Conservation (phyloP, 1,140 invertebrate genomes). For the Octopus bimaculoides region DNA sequence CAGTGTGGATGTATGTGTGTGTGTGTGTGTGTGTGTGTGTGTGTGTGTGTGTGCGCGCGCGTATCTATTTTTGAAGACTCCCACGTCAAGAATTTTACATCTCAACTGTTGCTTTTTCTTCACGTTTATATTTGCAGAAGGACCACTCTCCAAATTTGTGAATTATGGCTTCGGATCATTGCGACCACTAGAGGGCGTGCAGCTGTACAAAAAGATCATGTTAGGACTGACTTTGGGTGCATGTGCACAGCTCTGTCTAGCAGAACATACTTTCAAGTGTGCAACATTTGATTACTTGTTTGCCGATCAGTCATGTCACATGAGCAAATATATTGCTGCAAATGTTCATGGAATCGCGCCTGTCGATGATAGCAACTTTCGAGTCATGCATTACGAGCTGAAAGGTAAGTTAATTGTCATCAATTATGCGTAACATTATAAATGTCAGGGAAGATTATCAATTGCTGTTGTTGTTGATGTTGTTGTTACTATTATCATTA, state of each 20-base stretch:
- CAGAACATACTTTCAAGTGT: constrained; percentile 46
- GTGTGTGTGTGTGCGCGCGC: too few species aligned
- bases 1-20: too few species aligned
- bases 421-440: background rate
- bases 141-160: constrained; percentile 47
- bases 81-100: too few species aligned
- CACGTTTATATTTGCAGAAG: constrained; percentile 40
- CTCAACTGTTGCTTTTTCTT: too few species aligned
- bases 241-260: constrained; percentile 50
- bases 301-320: constrained; percentile 41
- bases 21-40: too few species aligned
- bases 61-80: too few species aligned
- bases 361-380: constrained; percentile 30
- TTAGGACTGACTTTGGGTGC: constrained; percentile 45
- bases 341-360: constrained; percentile 45
- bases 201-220: constrained; percentile 45
- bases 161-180: constrained; percentile 50
- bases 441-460: too few species aligned
- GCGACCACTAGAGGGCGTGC: constrained; percentile 37
- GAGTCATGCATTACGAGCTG: constrained; percentile 49
- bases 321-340: constrained; percentile 49
- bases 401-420: constrained; percentile 38
- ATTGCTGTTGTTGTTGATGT: too few species aligned
- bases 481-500: too few species aligned
- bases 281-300: constrained; percentile 50